Conservation (phyloP, 2,888 invertebrate genomes). For the Pemphredon lugubris region DNA sequence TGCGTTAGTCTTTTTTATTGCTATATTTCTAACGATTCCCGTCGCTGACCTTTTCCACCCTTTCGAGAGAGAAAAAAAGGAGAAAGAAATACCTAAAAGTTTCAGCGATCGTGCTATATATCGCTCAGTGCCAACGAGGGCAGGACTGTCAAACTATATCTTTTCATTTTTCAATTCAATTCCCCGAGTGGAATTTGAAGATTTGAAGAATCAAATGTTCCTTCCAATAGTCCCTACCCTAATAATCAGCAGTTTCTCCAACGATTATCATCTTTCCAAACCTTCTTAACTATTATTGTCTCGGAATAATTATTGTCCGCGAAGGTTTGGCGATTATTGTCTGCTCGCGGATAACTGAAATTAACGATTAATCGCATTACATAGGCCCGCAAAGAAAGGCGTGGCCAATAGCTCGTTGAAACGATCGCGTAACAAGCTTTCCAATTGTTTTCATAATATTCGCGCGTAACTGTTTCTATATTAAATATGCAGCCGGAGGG, state of each 20-base stretch:
- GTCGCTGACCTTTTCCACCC: conserved; percentile 21
- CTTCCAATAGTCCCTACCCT: too few species aligned
- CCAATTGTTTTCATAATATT: too few species aligned
- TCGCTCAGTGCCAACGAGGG: too few species aligned
- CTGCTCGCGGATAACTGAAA: conserved; percentile 16
- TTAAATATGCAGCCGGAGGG: too few species aligned
- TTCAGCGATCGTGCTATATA: conserved; percentile 70
- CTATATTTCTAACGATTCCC: conserved; percentile 55
- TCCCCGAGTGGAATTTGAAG: too few species aligned
- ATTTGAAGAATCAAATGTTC: too few species aligned
- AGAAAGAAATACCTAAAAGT: conserved; percentile 70
- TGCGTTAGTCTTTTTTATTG: conserved; percentile 54
- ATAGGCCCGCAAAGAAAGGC: conserved; percentile 2
- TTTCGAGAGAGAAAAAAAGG: conserved; percentile 3
- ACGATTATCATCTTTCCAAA: conserved; percentile 7
- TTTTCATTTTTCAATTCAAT: neutral
- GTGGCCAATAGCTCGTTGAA: too few species aligned
- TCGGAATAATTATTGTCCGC: conserved; percentile 39
- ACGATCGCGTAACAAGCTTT: too few species aligned
- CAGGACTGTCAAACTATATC: too few species aligned
- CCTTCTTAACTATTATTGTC: conserved; percentile 45
- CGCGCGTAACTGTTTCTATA: too few species aligned
- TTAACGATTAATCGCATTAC: neutral
- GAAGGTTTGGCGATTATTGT: conserved; percentile 49
- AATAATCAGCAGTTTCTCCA: neutral